Conservation (phyloP, 2,888 invertebrate genomes). For the Philonicus albiceps region DNA sequence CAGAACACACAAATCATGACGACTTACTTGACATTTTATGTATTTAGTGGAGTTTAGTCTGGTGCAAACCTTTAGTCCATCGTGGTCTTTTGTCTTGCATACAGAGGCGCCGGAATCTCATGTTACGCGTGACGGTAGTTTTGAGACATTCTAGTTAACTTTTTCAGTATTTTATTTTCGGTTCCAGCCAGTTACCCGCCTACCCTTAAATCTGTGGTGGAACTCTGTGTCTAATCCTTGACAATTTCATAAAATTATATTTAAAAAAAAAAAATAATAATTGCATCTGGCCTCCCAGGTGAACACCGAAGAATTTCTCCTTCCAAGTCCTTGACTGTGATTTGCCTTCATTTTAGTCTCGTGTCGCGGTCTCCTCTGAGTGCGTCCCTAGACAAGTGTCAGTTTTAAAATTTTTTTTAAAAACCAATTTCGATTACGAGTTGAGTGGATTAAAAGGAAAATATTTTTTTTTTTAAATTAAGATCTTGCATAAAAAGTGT, state of each 20-base stretch:
- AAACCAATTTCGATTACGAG: neutral
- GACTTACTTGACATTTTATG: conserved; percentile 35
- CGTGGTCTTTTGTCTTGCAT: conserved; percentile 44
- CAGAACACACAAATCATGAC: conserved; percentile 42
- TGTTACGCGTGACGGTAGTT: conserved; percentile 9
- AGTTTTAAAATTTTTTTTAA: neutral
- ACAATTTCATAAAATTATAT: neutral
- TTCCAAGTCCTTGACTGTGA: neutral
- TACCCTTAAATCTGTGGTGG: neutral
- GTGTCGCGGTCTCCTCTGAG: neutral
- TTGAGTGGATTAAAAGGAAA: neutral
- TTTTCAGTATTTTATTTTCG: neutral
- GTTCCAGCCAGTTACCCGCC: neutral
- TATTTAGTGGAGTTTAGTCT: conserved; percentile 41
- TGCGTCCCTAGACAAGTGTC: neutral
- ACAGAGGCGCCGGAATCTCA: neutral
- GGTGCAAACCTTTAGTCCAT: conserved; percentile 47
- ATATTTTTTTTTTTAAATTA: neutral
- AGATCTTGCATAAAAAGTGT: neutral
- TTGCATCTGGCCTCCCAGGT: neutral
- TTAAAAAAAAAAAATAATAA: neutral
- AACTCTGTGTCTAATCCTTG: neutral
- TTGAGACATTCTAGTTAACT: neutral
- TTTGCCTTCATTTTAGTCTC: neutral
- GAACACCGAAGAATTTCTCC: neutral